Evolutionary conservation across 2,797 vertebrate species (phyloP), one percentile per base, ranked within the genome.

Genomic region (Pipistrellus kuhlii): DNA sequence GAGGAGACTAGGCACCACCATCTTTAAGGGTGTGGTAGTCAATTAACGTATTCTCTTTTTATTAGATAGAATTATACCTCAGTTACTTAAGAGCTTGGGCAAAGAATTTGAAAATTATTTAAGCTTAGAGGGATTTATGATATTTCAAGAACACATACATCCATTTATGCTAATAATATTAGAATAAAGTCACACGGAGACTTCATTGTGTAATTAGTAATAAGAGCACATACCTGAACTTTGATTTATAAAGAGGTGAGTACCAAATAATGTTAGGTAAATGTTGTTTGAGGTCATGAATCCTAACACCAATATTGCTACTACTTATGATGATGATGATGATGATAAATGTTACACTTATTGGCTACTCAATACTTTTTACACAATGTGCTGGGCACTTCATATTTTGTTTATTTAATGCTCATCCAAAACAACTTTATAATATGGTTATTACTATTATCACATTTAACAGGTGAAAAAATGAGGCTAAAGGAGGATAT

Each of bases 81-180:
- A 73, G 17, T 89, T 87, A 72, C 15, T n/a, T 81, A 72, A 57
- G 32, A 44, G 35, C 7, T 94, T 66, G 12, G 2, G 2, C 15
- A 87, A 95, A 68, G 27, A 76, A 38, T 87, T 23, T 46, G 41
- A 81, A 84, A 41, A 68, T 84, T 73, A 23, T 17, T 66, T 75
- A 96, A 68, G 23, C 23, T n/a, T 51, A 8, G 1, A n/a, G 17
- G 10, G 5, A 6, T 75, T 78, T n/a, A 62, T 13, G 8, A 55
- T n/a, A 85, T 90, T 4, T 25, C 18, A 32, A 83, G 25, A 84
- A 48, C 30, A 62, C 23, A 35, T 5, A 14, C 17, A 20, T 59
- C 35, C 41, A 84, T 46, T 89, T 83, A 75, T 80, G 18, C 38
- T 83, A 53, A 57, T 64, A 21, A 41, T 71, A 44, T 71, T 21